Base-by-base conservation (phyloP, 2,797 vertebrate genomes). In the Hirundo rustica region DNA sequence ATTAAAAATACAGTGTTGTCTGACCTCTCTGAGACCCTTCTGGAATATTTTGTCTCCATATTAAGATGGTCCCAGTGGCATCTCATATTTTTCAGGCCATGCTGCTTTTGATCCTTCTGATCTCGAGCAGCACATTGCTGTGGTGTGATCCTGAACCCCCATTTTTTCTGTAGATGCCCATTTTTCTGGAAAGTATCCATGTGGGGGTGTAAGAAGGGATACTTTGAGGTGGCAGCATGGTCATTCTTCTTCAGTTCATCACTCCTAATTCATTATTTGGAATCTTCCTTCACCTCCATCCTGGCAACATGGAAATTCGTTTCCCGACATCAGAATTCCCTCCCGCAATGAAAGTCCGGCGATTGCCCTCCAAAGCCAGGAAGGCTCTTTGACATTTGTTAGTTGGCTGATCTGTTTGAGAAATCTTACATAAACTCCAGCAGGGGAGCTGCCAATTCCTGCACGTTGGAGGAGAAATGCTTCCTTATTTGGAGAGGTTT, bases 401-500 rank as follows among this genome's bases (percentile, higher is more conserved):
- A 40, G 51, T 64, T 93, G 93, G 81, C 93, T 96, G 91, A 96
- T 97, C 93, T 92, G 53, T 76, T 71, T 50, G 86, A 89, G 92
- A 34, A 82, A 92, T 93, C 94, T 97, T 95, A 89, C 86, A 70
- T 94, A 96, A 96, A 92, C 95, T 58, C 68, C 15, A 2, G 50
- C 65, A 80, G 68, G 50, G 89, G 84, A 92, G 86, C 90, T 97
- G 94, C 95, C 95, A 95, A 91, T 94, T 96, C 88, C 93, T 58
- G 81, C 89, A 91, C 36, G 12, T 89, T 68, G 93, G 87, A 93
- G 89, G 91, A 93, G 91, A 95, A 93, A 64, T 54, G 53, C 78
- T 91, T 15, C 93, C 94, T 94, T 95, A 90, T 96, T 96, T 95
- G 96, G 96, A 77, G 91, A 96, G 74, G 75, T 95, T 96, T 93